A percentile compares a stretch with the other conserved stretches of the same genome.
phyloP scores from a whole-genome alignment of 2,797 vertebrate genomes.

The Brotula barbata region DNA sequence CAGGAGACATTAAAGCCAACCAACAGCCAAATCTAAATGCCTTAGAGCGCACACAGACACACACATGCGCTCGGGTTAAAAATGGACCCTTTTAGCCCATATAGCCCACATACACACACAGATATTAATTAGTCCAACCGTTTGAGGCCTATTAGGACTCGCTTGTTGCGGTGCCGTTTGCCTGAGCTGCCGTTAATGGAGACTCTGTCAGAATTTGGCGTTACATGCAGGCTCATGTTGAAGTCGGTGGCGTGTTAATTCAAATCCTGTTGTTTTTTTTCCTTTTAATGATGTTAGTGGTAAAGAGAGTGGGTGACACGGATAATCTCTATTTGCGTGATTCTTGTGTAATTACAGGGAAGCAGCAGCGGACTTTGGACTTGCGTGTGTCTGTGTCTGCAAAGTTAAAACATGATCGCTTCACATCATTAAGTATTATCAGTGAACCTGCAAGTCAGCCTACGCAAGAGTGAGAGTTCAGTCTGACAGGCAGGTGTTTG shows the following conservation, averaged over 20 bases:
- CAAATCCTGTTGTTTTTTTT: constrained; percentile 50
- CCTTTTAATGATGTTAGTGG: constrained; percentile 13
- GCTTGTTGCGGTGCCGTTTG: constrained; percentile 14
- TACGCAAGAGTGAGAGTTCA: too few relatives aligned
- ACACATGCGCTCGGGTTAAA: constrained; percentile 27
- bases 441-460: too few relatives aligned
- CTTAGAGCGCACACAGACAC: constrained; percentile 39
- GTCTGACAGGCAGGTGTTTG: background rate
- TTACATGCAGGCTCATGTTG: constrained; percentile 40
- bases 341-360: constrained; percentile 41
- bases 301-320: background rate
- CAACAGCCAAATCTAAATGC: constrained; percentile 62
- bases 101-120: background rate
- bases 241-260: constrained; percentile 37
- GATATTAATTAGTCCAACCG: constrained; percentile 18
- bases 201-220: constrained; percentile 27
- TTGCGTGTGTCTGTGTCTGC: background rate
- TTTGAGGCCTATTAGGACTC: constrained; percentile 17
- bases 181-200: background rate
- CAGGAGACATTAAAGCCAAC: constrained; percentile 66
- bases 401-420: constrained; percentile 4
- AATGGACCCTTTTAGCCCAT: constrained; percentile 7
- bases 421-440: background rate
- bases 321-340: constrained; percentile 38
- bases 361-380: constrained; percentile 25